Evolutionary conservation across 2,113 vertebrate genomes (phyloP), one percentile per base, ranked within the genome.

Genomic region (Neodon shergylaensis): DNA sequence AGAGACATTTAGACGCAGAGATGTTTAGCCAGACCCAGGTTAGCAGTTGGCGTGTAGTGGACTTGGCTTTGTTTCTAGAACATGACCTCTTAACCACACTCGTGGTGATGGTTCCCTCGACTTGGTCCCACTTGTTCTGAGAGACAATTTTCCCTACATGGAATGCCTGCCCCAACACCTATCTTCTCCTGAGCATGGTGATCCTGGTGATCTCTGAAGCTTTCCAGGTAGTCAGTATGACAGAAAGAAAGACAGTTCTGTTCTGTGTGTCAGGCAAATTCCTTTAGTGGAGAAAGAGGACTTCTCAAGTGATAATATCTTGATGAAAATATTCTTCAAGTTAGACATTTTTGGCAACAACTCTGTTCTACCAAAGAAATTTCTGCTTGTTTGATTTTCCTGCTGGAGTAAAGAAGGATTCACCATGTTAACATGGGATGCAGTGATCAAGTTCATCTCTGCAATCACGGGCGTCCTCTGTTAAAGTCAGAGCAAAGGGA

Each of bases 301-400:
- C 82, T 63, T 87, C 9, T 36, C 16, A 72, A 94, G 24, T 72
- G 90, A 19, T 87, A 74, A 36, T 70, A 63, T 42, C 44, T 31
- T 66, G 10, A 74, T 82, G 73, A 94, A 90, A 96, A 63, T 26
- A 74, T 87, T 58, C 10, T 36, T 88, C 10, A 66, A 68, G 76
- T 61, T 19, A 54, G 68, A 44, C 2, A 74, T 13, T 90, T n/a
- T 82, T 83, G 52, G 44, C 13, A 66, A 70, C 3, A 7, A 22
- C 61, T 84, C 72, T 63, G 39, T n/a, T 96, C 33, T 33, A 86
- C 10, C 26, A 66, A 73, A 24, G 2, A 21, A 44, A 10, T 10
- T 49, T 47, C 70, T 93, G 68, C 39, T 83, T 89, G 58, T 54
- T 95, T 95, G 19, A 39, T 52, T 94, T 91, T 94, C 21, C 39